A percentile compares a stretch with the other conserved stretches of the same genome.
These are phyloP conservation scores for Holothuria leucospilota DNA, from an alignment of 53 echinoderm and acorn worm species.

Conservation along the genomic window DNA sequence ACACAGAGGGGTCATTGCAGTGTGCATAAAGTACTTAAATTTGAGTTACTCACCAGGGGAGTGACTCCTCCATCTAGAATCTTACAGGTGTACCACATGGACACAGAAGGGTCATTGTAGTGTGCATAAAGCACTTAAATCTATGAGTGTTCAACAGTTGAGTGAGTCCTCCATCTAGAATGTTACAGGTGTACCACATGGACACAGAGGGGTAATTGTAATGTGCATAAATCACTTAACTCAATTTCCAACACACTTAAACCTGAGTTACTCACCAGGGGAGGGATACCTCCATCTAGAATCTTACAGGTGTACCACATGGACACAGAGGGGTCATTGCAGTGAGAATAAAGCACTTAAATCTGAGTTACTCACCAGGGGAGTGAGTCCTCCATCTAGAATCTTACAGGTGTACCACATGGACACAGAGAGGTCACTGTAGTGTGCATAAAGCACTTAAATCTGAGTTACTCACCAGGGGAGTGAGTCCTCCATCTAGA, in stretches of 20 bases:
- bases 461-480: constrained; percentile 63
- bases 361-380: constrained; percentile 46
- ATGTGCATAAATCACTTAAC: no score
- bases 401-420: constrained; percentile 93
- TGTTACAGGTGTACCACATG: constrained; percentile 89
- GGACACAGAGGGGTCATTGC: constrained; percentile 57
- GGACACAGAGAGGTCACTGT: constrained; percentile 64
- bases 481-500: constrained; percentile 64
- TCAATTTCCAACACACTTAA: no score
- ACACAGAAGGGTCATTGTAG: constrained; percentile 55
- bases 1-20: constrained; percentile 59
- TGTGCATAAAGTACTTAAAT: constrained; percentile 59
- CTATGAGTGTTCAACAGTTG: constrained; percentile 27
- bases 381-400: constrained; percentile 41
- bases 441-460: no score
- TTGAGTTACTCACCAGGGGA: constrained; percentile 47
- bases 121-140: constrained; percentile 59
- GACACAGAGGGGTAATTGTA: constrained; percentile 65
- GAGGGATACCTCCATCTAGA: constrained; percentile 63
- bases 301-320: constrained; percentile 94
- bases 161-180: constrained; percentile 70
- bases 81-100: constrained; percentile 84
- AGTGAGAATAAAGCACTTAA: constrained; percentile 63
- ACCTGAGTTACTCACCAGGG: constrained; percentile 63
- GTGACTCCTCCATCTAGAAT: no score